Conservation (phyloP, 64 coral and sea anemone species). For the Montipora cactus region DNA sequence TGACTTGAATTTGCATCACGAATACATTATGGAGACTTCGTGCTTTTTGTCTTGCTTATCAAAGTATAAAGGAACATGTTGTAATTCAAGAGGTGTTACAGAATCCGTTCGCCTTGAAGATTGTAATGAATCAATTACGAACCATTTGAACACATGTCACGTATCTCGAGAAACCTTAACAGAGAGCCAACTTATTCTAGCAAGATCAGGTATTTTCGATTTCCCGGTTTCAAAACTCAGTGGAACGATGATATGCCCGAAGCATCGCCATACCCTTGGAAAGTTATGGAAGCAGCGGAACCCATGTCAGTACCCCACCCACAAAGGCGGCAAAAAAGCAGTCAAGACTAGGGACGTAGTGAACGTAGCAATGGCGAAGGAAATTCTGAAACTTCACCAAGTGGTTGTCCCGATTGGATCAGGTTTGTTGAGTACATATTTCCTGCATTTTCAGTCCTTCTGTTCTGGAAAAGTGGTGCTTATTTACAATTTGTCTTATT, state of each 20-base stretch:
- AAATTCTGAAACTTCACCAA: not conserved
- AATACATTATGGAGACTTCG: too few relatives aligned
- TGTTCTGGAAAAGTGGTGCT: too few relatives aligned
- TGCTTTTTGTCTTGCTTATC: too few relatives aligned
- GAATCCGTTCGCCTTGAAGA: too few relatives aligned
- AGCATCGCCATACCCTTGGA: conserved; percentile 58
- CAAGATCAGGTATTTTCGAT: not conserved
- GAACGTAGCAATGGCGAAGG: not conserved
- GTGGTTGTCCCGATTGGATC: not conserved
- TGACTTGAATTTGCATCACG: too few relatives aligned
- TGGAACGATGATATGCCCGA: conserved; percentile 40
- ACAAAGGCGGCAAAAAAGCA: conserved; percentile 13
- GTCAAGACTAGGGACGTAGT: conserved; percentile 32
- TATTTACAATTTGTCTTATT: too few relatives aligned
- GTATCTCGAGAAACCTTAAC: too few relatives aligned
- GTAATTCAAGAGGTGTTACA: too few relatives aligned
- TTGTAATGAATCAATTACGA: too few relatives aligned
- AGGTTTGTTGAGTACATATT: not conserved
- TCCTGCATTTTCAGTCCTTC: too few relatives aligned
- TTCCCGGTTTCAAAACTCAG: not conserved
- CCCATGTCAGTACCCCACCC: conserved; percentile 63
- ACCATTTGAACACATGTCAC: too few relatives aligned
- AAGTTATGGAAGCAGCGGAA: conserved; percentile 26
- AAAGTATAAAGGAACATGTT: too few relatives aligned
- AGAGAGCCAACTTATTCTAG: not conserved